These are phyloP conservation scores for Nomia melanderi DNA, from an alignment of 1,140 invertebrate species.

Conservation along the genomic window DNA sequence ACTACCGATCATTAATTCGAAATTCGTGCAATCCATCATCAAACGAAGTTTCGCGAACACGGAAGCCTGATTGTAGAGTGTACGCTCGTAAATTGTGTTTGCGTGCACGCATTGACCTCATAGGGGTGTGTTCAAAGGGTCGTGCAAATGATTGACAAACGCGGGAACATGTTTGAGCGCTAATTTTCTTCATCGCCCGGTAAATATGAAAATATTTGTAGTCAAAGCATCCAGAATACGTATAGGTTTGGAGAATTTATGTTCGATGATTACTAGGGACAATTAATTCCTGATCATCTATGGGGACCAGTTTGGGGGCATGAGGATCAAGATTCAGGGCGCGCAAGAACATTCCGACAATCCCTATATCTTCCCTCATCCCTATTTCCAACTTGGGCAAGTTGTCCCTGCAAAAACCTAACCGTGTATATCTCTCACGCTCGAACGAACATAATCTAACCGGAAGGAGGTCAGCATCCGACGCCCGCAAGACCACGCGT, in stretches of 20 bases:
- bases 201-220: too few species aligned
- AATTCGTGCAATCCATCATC: background rate
- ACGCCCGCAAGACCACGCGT: background rate
- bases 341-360: background rate
- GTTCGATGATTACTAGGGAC: too few species aligned
- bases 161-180: background rate
- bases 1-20: background rate
- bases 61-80: background rate
- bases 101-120: background rate
- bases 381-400: background rate
- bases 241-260: too few species aligned
- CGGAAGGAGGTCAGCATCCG: background rate
- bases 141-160: background rate
- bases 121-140: slow-evolving; percentile 1
- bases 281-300: background rate
- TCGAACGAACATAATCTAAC: slow-evolving; percentile 9
- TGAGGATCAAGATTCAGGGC: background rate
- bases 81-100: background rate
- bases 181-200: background rate
- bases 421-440: background rate
- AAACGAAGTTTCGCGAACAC: background rate
- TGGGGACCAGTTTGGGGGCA: background rate
- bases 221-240: too few species aligned
- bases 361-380: background rate
- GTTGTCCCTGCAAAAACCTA: background rate